These are phyloP conservation scores for Drosophila navojoa DNA, from an alignment of 1,140 invertebrate genomes.

Conservation along the genomic window DNA sequence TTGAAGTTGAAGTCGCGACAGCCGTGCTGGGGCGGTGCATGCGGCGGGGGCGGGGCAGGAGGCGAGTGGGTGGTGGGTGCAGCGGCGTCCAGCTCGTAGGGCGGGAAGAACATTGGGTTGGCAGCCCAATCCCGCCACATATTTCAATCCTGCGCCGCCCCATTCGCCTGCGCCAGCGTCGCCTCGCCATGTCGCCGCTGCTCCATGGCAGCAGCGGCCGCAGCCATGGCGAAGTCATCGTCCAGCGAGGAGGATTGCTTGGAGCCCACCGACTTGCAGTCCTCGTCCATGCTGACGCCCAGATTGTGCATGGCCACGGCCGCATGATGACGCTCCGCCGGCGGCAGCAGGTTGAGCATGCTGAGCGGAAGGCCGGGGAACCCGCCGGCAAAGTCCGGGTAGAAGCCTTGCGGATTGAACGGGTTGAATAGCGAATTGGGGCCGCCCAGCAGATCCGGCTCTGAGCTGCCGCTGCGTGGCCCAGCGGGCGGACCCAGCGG, in stretches of 20 bases:
- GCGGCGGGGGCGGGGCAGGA: conserved; percentile 31
- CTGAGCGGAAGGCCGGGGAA: conserved; percentile 91
- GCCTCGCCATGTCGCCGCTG: conserved; percentile 66
- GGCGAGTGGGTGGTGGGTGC: conserved; percentile 26
- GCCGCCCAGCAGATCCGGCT: conserved; percentile 86
- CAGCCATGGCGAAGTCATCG: conserved; percentile 85
- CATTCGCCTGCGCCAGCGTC: conserved; percentile 86
- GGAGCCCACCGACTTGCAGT: conserved; percentile 87
- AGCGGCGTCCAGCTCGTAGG: conserved; percentile 62
- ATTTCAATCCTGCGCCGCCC: conserved; percentile 86
- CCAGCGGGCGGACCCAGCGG: conserved; percentile 73
- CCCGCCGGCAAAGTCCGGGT: conserved; percentile 90
- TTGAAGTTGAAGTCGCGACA: conserved; percentile 75
- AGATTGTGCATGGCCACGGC: conserved; percentile 84
- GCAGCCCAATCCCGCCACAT: conserved; percentile 84
- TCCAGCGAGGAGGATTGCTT: conserved; percentile 88
- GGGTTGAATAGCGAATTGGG: conserved; percentile 88
- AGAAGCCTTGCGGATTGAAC: conserved; percentile 89
- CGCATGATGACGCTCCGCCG: conserved; percentile 87
- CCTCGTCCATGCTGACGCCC: conserved; percentile 86
- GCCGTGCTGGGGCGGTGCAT: conserved; percentile 27
- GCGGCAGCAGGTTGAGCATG: conserved; percentile 92
- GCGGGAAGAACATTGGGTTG: conserved; percentile 83
- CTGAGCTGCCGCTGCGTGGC: conserved; percentile 86
- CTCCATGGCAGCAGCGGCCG: conserved; percentile 76